Evolutionary conservation across 2,113 vertebrate species (phyloP).

Genomic region (Nothocercus nigrocapillus): DNA sequence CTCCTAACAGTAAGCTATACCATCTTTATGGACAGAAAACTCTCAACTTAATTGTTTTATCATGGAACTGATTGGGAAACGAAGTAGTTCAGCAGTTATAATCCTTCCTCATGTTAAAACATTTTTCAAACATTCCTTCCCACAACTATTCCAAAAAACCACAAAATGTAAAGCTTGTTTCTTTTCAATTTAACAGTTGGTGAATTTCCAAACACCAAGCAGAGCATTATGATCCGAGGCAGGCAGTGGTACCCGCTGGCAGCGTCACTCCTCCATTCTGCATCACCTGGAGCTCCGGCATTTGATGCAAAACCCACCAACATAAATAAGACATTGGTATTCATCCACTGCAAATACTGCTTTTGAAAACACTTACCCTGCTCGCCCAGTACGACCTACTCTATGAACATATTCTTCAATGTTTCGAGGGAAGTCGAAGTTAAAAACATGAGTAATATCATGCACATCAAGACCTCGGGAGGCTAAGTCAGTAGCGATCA

Average conservation of each 20-base stretch:
- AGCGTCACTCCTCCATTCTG: neutral
- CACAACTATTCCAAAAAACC: neutral
- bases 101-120: neutral
- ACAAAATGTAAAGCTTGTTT: neutral
- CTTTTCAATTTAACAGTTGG: neutral
- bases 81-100: neutral
- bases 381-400: conserved; percentile 93
- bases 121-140: neutral
- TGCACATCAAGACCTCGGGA: conserved; percentile 93
- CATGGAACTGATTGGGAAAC: neutral
- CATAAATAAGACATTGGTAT: fast-evolving
- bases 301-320: neutral
- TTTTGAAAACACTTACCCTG: conserved; percentile 81
- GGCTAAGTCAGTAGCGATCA: conserved; percentile 94
- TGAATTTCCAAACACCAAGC: neutral
- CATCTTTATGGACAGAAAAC: fast-evolving
- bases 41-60: neutral
- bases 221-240: neutral
- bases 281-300: neutral
- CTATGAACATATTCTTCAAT: conserved; percentile 97
- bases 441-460: conserved; percentile 93
- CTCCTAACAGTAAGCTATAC: neutral
- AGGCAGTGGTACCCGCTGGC: neutral
- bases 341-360: neutral
- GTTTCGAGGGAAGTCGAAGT: conserved; percentile 95